A percentile compares a stretch with the other conserved stretches of the same genome.
Conservation (phyloP, 2,113 vertebrate species). For the Cisticola juncidis region DNA sequence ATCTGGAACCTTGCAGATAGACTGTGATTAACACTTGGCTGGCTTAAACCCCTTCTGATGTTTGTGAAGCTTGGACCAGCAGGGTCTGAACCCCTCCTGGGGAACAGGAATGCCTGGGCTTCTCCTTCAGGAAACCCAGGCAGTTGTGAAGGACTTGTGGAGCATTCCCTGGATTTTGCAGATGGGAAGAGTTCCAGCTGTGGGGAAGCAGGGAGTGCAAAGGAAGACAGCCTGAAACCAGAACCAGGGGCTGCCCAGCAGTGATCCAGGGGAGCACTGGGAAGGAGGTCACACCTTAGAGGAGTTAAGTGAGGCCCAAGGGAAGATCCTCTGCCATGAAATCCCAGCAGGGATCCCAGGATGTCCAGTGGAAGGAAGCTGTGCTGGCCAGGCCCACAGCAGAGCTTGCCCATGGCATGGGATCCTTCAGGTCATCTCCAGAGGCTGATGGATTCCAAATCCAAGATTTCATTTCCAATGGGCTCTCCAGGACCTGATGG, state of each 20-base stretch:
- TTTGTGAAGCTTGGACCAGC: background rate
- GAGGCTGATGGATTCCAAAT: background rate
- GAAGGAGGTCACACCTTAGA: background rate
- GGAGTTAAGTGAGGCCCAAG: background rate
- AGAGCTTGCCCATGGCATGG: background rate
- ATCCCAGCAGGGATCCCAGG: background rate
- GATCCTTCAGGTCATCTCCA: background rate
- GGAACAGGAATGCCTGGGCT: background rate
- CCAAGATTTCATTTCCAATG: rapidly evolving
- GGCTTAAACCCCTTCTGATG: background rate
- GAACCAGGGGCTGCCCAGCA: background rate
- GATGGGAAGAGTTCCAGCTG: background rate
- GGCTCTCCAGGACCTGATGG: background rate
- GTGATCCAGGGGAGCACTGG: background rate
- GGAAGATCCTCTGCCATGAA: background rate
- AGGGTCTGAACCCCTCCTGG: background rate
- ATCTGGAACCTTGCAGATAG: background rate
- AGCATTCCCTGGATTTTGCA: background rate
- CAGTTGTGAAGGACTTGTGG: background rate
- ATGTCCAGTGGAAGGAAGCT: background rate
- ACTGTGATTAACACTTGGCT: background rate
- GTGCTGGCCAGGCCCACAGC: background rate
- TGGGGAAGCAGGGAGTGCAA: rapidly evolving
- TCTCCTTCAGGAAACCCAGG: background rate
- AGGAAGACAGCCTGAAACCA: background rate